phyloP scores from a whole-genome alignment of 92 coral and sea anemone species.

The Parazoanthus atlanticus region DNA sequence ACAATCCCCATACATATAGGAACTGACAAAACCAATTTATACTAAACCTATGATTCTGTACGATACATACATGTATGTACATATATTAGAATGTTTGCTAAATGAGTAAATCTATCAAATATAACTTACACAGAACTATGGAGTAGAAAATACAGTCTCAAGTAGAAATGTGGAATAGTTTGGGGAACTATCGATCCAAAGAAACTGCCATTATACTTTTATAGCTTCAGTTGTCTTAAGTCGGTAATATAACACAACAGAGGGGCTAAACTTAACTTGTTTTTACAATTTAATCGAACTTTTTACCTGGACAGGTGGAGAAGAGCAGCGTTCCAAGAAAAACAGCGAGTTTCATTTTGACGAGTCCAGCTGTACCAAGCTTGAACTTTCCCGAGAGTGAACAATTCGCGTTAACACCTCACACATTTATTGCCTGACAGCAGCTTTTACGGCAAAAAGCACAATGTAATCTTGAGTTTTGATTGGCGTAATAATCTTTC shows the following conservation, averaged over 20 bases:
- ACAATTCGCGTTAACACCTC: background rate
- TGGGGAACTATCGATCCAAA: background rate
- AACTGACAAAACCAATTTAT: background rate
- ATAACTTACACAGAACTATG: background rate
- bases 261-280: background rate
- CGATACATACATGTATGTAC: background rate
- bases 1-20: background rate
- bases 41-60: background rate
- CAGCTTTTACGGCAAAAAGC: background rate
- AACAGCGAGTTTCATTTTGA: background rate
- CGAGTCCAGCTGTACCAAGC: background rate
- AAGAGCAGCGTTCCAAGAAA: background rate
- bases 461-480: background rate
- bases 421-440: background rate
- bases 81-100: background rate
- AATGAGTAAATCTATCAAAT: background rate
- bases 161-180: background rate
- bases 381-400: constrained; percentile 14
- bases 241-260: too few species aligned
- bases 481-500: background rate
- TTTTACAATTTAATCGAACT: background rate
- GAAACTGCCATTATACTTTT: too few species aligned
- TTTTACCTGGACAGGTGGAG: background rate
- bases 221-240: background rate
- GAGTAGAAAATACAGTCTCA: background rate